phyloP scores from a whole-genome alignment of 2,888 invertebrate genomes.

The Pharmacophagus antenor region DNA sequence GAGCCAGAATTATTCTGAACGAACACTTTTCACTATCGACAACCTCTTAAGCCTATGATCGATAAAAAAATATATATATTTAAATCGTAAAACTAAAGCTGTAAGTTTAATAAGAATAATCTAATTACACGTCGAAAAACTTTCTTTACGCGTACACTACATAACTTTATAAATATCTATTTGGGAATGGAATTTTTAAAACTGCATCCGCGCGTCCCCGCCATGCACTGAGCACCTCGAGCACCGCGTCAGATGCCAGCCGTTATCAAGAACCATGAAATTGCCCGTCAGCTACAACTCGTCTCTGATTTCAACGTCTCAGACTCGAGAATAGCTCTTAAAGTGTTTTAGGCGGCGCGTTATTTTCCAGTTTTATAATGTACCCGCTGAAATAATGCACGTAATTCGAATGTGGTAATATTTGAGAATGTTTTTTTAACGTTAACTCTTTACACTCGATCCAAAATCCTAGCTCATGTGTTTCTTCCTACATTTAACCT shows the following conservation, averaged over 20 bases:
- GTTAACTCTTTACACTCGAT: too few relatives aligned
- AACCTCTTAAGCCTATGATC: too few relatives aligned
- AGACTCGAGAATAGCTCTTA: constrained; percentile 12
- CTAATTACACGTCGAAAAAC: too few relatives aligned
- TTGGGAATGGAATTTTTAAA: constrained; percentile 12
- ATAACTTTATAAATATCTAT: too few relatives aligned
- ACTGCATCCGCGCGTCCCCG: constrained; percentile 13
- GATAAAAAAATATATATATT: too few relatives aligned
- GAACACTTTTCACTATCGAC: too few relatives aligned
- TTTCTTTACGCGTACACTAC: too few relatives aligned
- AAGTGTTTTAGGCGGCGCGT: constrained; percentile 12
- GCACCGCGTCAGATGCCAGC: background rate
- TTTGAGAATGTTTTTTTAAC: background rate
- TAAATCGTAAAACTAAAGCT: too few relatives aligned
- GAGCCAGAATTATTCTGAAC: too few relatives aligned
- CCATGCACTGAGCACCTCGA: constrained; percentile 1
- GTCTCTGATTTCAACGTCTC: constrained; percentile 19
- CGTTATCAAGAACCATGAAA: constrained; percentile 29
- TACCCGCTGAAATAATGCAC: background rate
- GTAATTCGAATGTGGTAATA: background rate
- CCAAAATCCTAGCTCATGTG: too few relatives aligned
- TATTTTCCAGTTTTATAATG: background rate
- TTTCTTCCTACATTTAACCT: too few relatives aligned
- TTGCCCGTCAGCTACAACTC: constrained; percentile 29
- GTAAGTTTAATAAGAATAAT: too few relatives aligned